Conservation (phyloP, 1,140 invertebrate genomes). For the Drosophila asahinai region DNA sequence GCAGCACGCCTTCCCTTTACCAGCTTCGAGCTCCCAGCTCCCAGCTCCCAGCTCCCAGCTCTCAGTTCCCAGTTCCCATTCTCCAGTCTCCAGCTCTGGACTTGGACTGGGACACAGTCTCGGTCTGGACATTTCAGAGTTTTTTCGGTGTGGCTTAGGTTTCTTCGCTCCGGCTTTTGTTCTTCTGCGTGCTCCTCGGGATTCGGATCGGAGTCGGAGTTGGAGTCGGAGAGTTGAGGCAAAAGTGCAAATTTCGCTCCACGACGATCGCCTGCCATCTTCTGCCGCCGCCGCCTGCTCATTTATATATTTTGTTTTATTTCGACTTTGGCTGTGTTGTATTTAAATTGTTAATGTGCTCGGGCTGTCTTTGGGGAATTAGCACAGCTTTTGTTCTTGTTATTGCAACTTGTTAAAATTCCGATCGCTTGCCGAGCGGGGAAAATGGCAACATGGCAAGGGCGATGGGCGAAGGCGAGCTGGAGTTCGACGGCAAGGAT, state of each 20-base stretch:
- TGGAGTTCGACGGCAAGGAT: slow-evolving; percentile 24
- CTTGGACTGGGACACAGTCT: slow-evolving; percentile 1
- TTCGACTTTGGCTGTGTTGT: slow-evolving; percentile 61
- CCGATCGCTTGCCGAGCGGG: slow-evolving; percentile 30
- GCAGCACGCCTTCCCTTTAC: slow-evolving; percentile 22
- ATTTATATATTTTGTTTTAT: slow-evolving; percentile 66
- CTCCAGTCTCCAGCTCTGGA: slow-evolving; percentile 9
- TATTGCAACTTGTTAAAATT: slow-evolving; percentile 82
- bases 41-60: slow-evolving; percentile 10
- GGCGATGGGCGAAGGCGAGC: background rate
- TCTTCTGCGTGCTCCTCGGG: slow-evolving; percentile 31
- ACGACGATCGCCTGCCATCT: slow-evolving; percentile 5
- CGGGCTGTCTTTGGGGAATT: slow-evolving; percentile 75
- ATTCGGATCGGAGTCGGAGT: slow-evolving; percentile 7
- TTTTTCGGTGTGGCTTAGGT: slow-evolving; percentile 27
- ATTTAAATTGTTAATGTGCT: slow-evolving; percentile 82
- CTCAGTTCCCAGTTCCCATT: slow-evolving; percentile 1
- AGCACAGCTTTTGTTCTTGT: slow-evolving; percentile 71
- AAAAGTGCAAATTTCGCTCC: slow-evolving; percentile 76
- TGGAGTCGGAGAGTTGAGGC: background rate
- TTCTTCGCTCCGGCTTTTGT: slow-evolving; percentile 40
- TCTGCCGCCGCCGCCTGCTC: slow-evolving; percentile 44
- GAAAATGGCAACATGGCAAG: background rate
- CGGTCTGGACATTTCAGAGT: slow-evolving; percentile 16
- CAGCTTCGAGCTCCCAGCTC: slow-evolving; percentile 3